Percentiles rank a stretch among this genome's conserved stretches.
These are phyloP conservation scores for Calcarius lapponicus DNA, from an alignment of 2,797 vertebrate genomes.

Conservation along the genomic window DNA sequence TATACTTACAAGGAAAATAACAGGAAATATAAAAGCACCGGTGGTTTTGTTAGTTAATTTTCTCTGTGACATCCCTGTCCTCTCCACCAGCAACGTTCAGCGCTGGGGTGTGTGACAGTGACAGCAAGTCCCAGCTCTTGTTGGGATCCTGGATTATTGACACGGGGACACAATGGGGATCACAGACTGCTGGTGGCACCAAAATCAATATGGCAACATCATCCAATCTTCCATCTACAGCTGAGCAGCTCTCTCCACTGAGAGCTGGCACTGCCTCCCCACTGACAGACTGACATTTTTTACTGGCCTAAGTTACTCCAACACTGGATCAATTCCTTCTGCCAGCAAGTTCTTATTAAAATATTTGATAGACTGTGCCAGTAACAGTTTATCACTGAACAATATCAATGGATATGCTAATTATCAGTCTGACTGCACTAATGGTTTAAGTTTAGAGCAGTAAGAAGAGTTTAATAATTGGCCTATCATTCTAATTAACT, in stretches of 20 bases:
- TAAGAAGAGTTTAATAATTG: not conserved
- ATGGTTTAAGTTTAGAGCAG: not conserved
- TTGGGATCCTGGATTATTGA: not conserved
- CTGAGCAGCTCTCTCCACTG: not conserved
- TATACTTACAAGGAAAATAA: not conserved
- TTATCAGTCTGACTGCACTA: not conserved
- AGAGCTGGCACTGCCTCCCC: not conserved
- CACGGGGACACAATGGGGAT: not conserved
- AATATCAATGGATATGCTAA: not conserved
- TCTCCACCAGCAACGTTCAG: not conserved
- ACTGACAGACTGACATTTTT: not conserved
- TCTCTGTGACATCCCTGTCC: not conserved
- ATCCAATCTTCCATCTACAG: not conserved
- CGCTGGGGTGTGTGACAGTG: fast-evolving
- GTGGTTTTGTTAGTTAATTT: not conserved
- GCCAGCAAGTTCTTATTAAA: not conserved
- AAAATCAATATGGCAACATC: not conserved
- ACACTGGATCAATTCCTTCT: not conserved
- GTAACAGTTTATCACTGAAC: not conserved
- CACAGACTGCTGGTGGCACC: not conserved
- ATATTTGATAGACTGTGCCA: not conserved
- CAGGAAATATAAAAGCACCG: not conserved
- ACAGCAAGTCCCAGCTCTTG: not conserved
- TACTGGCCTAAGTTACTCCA: not conserved
- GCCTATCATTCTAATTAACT: not conserved